Percentiles rank a stretch among this genome's conserved stretches.
Evolutionary conservation across 1,140 invertebrate species (phyloP).

Genomic region (Drosophila trapezifrons): DNA sequence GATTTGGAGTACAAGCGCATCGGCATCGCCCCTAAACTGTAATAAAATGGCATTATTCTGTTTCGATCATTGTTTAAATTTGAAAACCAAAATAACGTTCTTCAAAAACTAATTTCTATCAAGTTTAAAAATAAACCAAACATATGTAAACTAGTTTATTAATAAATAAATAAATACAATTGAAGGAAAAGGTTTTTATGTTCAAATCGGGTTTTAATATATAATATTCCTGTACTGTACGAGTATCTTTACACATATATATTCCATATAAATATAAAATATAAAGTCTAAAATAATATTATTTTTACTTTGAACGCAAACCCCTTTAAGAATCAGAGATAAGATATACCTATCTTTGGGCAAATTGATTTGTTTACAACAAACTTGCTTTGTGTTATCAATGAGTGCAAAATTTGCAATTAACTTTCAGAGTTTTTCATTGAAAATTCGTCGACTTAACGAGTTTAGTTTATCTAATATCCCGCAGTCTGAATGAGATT

Average conservation of each 20-base stretch:
- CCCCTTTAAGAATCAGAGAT: not conserved
- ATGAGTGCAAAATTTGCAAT: constrained; percentile 7
- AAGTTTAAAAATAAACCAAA: too few relatives aligned
- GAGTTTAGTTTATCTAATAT: constrained; percentile 24
- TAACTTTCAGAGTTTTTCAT: constrained; percentile 19
- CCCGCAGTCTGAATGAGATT: constrained; percentile 4
- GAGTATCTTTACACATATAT: too few relatives aligned
- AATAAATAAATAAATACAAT: too few relatives aligned
- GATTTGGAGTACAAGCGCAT: constrained; percentile 52
- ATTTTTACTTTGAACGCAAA: not conserved
- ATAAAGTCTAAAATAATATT: not conserved
- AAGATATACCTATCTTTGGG: not conserved
- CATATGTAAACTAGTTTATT: too few relatives aligned
- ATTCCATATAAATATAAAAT: not conserved
- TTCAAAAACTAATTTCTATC: too few relatives aligned
- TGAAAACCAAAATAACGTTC: not conserved
- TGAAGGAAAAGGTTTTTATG: too few relatives aligned
- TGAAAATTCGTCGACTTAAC: constrained; percentile 11
- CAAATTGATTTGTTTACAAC: constrained; percentile 28
- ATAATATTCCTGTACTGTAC: too few relatives aligned
- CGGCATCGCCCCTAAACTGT: constrained; percentile 44
- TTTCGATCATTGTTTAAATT: not conserved
- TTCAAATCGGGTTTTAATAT: too few relatives aligned
- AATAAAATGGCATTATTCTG: not conserved
- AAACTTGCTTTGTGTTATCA: constrained; percentile 18